A percentile compares a stretch with the other conserved stretches of the same genome.
Conservation (phyloP, 1,140 invertebrate species). For the Habropoda laboriosa region DNA sequence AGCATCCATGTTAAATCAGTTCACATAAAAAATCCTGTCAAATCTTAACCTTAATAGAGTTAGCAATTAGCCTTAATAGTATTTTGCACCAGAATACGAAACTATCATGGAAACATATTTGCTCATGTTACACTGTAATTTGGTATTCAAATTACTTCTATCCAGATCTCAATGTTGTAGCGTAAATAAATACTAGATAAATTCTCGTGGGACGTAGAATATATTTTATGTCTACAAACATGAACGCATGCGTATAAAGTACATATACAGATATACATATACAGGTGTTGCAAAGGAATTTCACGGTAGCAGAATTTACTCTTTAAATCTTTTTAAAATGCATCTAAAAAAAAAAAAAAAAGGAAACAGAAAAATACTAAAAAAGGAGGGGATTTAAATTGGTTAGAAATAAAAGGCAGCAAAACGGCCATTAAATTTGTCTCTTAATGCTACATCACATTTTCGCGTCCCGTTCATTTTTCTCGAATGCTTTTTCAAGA, state of each 20-base stretch:
- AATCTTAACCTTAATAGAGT: neutral
- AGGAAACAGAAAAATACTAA: too few species aligned
- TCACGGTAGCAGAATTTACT: too few species aligned
- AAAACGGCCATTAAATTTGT: neutral
- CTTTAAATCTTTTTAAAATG: too few species aligned
- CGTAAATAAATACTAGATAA: neutral
- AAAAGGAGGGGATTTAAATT: too few species aligned
- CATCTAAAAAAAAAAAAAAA: too few species aligned
- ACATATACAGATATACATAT: too few species aligned
- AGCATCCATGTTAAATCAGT: neutral
- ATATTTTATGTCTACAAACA: too few species aligned
- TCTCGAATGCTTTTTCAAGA: neutral
- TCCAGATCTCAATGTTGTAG: neutral
- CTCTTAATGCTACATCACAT: neutral
- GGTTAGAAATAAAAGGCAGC: too few species aligned
- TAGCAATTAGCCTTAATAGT: neutral
- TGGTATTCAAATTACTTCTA: neutral
- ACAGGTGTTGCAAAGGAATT: too few species aligned
- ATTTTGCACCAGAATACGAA: neutral
- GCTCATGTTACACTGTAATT: neutral
- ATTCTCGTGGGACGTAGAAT: neutral
- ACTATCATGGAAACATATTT: neutral
- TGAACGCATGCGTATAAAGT: too few species aligned
- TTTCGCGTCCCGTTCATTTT: neutral
- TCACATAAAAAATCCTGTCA: neutral